phyloP scores from a whole-genome alignment of 2,797 vertebrate species.

The Rhinichthys osculus region DNA sequence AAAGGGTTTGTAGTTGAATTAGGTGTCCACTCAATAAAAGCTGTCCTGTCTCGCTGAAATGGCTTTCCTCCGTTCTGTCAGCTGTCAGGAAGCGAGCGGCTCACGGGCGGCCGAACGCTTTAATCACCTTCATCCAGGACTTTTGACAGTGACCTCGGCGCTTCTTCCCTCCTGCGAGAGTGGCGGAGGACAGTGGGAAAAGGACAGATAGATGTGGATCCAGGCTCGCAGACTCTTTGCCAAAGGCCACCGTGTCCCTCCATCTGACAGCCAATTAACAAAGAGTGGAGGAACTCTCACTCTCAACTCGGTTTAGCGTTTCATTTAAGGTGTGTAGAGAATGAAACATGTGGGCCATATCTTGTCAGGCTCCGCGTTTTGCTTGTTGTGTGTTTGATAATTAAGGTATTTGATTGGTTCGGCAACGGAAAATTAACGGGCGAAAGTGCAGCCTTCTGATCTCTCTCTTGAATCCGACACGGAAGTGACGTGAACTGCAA shows the following conservation, averaged over 20 bases:
- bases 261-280: slow-evolving; percentile 57
- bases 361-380: not conserved
- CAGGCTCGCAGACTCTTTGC: slow-evolving; percentile 14
- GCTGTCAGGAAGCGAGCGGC: not conserved
- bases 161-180: not conserved
- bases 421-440: too few relatives aligned
- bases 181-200: slow-evolving; percentile 7
- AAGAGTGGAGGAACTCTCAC: not conserved
- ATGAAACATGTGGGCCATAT: not conserved
- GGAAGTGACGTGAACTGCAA: too few relatives aligned
- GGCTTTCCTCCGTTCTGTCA: not conserved
- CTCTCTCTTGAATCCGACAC: too few relatives aligned
- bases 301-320: not conserved
- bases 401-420: not conserved
- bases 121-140: slow-evolving; percentile 11
- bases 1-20: slow-evolving; percentile 18
- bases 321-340: slow-evolving; percentile 1
- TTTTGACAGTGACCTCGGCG: not conserved
- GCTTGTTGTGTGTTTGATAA: not conserved
- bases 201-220: slow-evolving; percentile 20
- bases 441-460: too few relatives aligned
- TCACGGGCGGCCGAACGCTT: not conserved
- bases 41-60: not conserved
- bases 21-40: not conserved
- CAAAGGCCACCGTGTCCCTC: slow-evolving; percentile 29